Evolutionary conservation across 2,888 invertebrate species (phyloP).

Genomic region (Ptycholaimellus sp.): DNA sequence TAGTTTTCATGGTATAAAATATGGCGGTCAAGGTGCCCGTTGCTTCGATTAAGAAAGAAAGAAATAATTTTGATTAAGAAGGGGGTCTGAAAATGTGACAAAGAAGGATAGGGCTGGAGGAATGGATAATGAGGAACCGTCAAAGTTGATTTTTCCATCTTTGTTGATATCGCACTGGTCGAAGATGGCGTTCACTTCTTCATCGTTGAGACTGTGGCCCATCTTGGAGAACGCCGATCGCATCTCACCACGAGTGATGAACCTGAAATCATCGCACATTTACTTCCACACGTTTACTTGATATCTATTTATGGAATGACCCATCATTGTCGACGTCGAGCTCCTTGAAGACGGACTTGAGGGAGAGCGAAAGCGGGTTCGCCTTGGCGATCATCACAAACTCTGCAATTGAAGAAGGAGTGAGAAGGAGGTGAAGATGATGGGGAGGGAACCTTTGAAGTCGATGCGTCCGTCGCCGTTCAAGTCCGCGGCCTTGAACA

Average conservation of each 20-base stretch:
- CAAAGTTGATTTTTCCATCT: constrained; percentile 23
- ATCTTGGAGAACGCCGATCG: constrained; percentile 25
- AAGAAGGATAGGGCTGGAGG: too few species aligned
- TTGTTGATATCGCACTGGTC: constrained; percentile 29
- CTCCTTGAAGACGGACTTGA: constrained; percentile 22
- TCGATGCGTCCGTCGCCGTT: constrained; percentile 23
- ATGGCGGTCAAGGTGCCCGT: too few species aligned
- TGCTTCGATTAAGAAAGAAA: too few species aligned
- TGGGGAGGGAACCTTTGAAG: constrained; percentile 20
- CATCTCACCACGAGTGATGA: constrained; percentile 14
- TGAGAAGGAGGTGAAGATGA: too few species aligned
- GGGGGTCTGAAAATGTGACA: too few species aligned
- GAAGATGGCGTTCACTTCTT: constrained; percentile 26
- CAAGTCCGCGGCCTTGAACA: constrained; percentile 23
- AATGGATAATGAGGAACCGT: constrained; percentile 15
- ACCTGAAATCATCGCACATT: too few species aligned
- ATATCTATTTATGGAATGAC: constrained; percentile 19
- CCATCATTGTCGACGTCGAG: constrained; percentile 25
- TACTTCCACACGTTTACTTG: too few species aligned
- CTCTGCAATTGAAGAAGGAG: too few species aligned
- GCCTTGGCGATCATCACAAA: constrained; percentile 21
- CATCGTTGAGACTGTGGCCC: constrained; percentile 25
- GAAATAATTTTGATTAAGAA: too few species aligned
- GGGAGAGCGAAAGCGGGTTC: constrained; percentile 21
- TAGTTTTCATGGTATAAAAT: too few species aligned